Base-by-base conservation (phyloP, 1,140 invertebrate species). In the Tetragnatha versicolor region DNA sequence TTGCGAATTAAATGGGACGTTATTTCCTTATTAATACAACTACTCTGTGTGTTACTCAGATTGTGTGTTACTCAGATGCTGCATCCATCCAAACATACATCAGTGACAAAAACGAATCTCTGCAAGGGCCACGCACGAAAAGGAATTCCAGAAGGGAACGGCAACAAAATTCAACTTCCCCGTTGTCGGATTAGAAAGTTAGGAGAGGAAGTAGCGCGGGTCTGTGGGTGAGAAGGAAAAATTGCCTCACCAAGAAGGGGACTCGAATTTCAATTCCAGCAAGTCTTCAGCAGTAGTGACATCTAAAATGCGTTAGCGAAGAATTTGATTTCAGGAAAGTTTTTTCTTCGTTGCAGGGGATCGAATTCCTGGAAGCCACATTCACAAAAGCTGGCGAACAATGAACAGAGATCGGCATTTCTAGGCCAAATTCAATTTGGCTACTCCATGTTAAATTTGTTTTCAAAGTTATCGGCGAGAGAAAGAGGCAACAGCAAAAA, bases 271-370 rank as follows among this genome's bases (percentile, higher is more conserved):
- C 61, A 45, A 65, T 65, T 45, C 33, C 20, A 22, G 14, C 61
- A 65, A 65, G 39, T 45, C n/a, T 58, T n/a, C 33, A 65, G 42
- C 37, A 42, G 61, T 42, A 45, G 25, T 22, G 35, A 65, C 61
- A 65, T 65, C 39, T 39, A 42, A 65, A 65, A 25, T 65, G 61
- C 61, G 35, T 42, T 42, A 42, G 39, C 10, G 37, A 65, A 65
- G 37, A 42, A 65, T 65, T 65, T 65, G 61, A 65, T 65, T 65
- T 65, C n/a, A n/a, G n/a, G 60, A 20, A 58, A 65, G 33, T 65
- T 39, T 31, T 65, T 65, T 65, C 42, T 42, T 65, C n/a, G 12
- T 25, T 27, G 61, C 29, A 14, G 14, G n/a, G n/a, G 61, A 65
- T 65, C 20, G 35, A 65, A 42, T 65, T 65, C 61, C 12, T 2